Evolutionary conservation across 2,113 vertebrate genomes (phyloP).

Genomic region (Romanogobio albipinnatus): DNA sequence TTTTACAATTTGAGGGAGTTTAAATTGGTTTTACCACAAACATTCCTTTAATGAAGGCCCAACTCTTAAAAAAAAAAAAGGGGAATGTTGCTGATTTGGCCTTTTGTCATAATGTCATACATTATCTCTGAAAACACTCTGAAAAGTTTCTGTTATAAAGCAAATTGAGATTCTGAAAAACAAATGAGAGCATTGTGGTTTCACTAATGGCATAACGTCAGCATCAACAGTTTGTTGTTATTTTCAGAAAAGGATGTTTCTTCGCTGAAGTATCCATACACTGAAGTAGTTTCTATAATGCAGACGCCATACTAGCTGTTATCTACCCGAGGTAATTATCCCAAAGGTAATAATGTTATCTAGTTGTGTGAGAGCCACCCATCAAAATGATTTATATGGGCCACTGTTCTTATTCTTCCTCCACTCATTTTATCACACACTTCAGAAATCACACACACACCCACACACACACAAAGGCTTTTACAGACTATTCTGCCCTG

Average conservation of each 20-base stretch:
- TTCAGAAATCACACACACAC: constrained; percentile 34
- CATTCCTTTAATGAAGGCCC: background rate
- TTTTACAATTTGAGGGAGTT: background rate
- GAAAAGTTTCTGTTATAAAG: constrained; percentile 8
- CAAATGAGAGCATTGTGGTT: background rate
- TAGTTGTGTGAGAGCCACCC: constrained; percentile 43
- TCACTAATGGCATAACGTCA: background rate
- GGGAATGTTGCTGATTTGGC: background rate
- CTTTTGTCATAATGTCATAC: background rate
- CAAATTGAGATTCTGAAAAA: background rate
- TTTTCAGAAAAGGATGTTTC: constrained; percentile 10
- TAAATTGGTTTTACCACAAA: background rate
- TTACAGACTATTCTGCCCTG: constrained; percentile 31
- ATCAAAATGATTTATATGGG: constrained; percentile 54
- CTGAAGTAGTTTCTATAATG: constrained; percentile 26
- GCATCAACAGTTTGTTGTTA: background rate
- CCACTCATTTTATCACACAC: constrained; percentile 46
- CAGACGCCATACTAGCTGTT: constrained; percentile 37
- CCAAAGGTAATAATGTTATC: constrained; percentile 56
- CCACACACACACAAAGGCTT: constrained; percentile 25
- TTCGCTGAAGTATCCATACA: constrained; percentile 25
- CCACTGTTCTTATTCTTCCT: constrained; percentile 35
- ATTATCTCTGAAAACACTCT: background rate
- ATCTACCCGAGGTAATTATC: constrained; percentile 51
- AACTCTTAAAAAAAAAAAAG: background rate